phyloP scores from a whole-genome alignment of 2,797 vertebrate species.

The Pteropus rufus region DNA sequence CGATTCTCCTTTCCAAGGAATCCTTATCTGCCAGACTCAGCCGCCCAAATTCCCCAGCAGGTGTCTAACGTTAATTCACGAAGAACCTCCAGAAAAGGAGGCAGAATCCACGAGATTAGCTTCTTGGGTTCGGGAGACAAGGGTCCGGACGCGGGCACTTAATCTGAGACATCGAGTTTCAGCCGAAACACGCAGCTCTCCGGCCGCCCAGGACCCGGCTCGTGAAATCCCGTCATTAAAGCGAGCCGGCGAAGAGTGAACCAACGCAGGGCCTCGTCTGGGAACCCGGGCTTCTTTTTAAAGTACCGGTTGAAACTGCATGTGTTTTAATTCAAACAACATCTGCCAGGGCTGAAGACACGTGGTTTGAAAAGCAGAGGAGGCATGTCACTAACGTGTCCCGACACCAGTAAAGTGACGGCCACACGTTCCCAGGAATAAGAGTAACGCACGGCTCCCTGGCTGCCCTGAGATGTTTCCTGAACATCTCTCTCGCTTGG shows the following conservation, averaged over 20 bases:
- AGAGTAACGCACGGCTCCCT: neutral
- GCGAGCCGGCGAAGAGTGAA: neutral
- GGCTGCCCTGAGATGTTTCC: neutral
- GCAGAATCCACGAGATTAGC: neutral
- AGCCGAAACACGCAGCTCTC: neutral
- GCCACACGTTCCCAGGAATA: neutral
- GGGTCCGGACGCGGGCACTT: neutral
- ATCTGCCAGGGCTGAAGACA: slow-evolving; percentile 56
- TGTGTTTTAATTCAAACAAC: slow-evolving; percentile 69
- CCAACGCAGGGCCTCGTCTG: slow-evolving; percentile 7
- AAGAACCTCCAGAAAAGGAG: neutral
- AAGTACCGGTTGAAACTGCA: slow-evolving; percentile 58
- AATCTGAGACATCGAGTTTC: neutral
- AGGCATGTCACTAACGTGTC: neutral
- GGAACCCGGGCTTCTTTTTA: slow-evolving; percentile 32
- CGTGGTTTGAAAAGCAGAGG: slow-evolving; percentile 40
- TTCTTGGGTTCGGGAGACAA: neutral
- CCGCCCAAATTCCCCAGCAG: slow-evolving; percentile 12
- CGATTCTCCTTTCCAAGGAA: slow-evolving; percentile 17
- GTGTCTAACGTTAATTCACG: slow-evolving; percentile 51
- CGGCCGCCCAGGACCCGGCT: neutral
- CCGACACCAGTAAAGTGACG: slow-evolving; percentile 8
- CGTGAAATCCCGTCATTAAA: slow-evolving; percentile 7
- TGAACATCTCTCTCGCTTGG: neutral
- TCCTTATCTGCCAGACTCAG: slow-evolving; percentile 60